These are phyloP conservation scores for Chrysolina haemoptera DNA, from an alignment of 2,888 invertebrate species.

Conservation along the genomic window DNA sequence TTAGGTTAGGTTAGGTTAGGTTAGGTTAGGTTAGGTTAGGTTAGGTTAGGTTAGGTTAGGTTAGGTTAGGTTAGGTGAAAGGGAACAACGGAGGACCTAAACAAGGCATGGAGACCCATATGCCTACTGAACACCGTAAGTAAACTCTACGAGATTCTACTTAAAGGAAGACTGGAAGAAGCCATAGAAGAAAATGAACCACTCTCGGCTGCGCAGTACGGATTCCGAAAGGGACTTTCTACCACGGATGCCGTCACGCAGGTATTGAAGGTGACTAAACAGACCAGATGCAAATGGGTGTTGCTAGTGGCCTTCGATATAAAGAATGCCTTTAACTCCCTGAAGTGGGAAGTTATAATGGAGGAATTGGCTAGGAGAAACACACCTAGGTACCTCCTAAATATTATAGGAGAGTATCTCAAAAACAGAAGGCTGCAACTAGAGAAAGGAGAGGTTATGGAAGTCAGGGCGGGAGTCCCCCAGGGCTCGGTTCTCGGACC, in stretches of 20 bases:
- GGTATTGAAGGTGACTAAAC: background rate
- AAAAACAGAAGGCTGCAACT: slow-evolving; percentile 17
- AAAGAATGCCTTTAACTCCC: slow-evolving; percentile 10
- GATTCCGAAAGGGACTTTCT: slow-evolving; percentile 14
- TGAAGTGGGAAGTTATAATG: slow-evolving; percentile 18
- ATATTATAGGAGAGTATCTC: slow-evolving; percentile 2
- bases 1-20: too few species aligned
- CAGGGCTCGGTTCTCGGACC: too few species aligned
- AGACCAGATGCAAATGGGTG: background rate
- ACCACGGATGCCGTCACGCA: slow-evolving; percentile 7
- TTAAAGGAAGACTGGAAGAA: slow-evolving; percentile 22
- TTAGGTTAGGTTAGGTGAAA: too few species aligned
- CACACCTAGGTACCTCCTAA: background rate
- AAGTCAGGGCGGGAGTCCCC: too few species aligned
- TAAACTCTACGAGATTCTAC: slow-evolving; percentile 19
- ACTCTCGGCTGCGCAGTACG: slow-evolving; percentile 10
- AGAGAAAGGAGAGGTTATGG: slow-evolving; percentile 18
- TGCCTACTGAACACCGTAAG: slow-evolving; percentile 23
- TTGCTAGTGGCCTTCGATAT: slow-evolving; percentile 21
- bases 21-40: too few species aligned
- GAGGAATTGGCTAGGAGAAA: background rate
- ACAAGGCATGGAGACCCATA: slow-evolving; percentile 14
- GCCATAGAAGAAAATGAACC: slow-evolving; percentile 20
- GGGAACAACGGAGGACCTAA: slow-evolving; percentile 4
- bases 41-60: too few species aligned